These are phyloP conservation scores for Heteromurus nitidus DNA, from an alignment of 2,888 invertebrate genomes.

Conservation along the genomic window DNA sequence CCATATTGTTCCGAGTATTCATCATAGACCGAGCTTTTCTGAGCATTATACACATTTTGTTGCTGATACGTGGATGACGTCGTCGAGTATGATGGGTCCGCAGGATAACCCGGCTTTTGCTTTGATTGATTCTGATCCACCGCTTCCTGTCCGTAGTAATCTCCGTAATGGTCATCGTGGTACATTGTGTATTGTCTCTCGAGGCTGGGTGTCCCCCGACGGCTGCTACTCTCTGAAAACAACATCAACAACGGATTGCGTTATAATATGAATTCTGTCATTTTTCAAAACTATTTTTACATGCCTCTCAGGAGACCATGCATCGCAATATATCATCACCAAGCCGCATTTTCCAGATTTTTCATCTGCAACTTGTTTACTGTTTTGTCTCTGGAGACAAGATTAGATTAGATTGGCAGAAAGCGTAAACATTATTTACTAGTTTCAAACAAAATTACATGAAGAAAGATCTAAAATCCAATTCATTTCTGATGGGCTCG, in stretches of 20 bases:
- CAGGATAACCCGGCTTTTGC: conserved; percentile 29
- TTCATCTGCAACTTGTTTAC: not conserved
- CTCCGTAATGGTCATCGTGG: conserved; percentile 78
- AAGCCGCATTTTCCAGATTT: not conserved
- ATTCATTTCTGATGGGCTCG: no score
- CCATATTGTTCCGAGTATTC: conserved; percentile 72
- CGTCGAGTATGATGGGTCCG: conserved; percentile 49
- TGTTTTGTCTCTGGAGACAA: conserved; percentile 10
- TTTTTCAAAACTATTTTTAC: no score
- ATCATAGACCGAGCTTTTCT: conserved; percentile 72
- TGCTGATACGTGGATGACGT: conserved; percentile 66
- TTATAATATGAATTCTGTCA: not conserved
- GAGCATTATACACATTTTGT: conserved; percentile 66
- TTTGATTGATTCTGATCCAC: conserved; percentile 32
- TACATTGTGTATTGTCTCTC: conserved; percentile 88
- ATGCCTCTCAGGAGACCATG: no score
- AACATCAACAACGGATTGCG: not conserved
- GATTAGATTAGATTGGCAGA: conserved; percentile 20
- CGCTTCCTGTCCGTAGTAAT: conserved; percentile 64
- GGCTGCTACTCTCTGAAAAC: conserved; percentile 67
- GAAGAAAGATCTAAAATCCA: no score
- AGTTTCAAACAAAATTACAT: conserved; percentile 12
- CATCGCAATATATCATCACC: not conserved
- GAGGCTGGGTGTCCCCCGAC: conserved; percentile 80
- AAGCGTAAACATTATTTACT: conserved; percentile 21